Base-by-base conservation (phyloP, 2,797 vertebrate genomes). In the Takifugu rubripes region DNA sequence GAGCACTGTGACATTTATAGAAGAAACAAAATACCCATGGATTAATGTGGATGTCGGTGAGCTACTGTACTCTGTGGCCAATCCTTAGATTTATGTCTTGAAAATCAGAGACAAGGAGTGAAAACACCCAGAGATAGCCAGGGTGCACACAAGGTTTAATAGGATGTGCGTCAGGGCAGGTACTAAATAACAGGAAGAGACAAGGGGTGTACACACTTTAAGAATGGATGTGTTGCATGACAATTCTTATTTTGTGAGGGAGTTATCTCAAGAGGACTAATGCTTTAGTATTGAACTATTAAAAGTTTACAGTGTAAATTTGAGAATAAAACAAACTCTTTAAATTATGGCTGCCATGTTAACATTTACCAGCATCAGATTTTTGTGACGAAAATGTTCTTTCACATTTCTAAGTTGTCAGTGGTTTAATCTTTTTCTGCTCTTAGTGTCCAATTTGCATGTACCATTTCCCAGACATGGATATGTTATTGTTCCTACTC, bases 151-250 rank as follows among this genome's bases (percentile, higher is more conserved):
- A 81, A 72, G 80, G 88, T 90, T 83, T 88, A 87, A 82, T 84
- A 89, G 89, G 91, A 91, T 86, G 86, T 91, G 84, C 88, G 88
- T 91, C 90, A 89, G 86, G 87, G 73, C 87, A 91, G 91, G 89
- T 92, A 90, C 86, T 87, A 90, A 91, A 92, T 90, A 92, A 92
- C 91, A 92, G 91, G 91, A 93, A 91, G 84, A 81, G 85, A 82
- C 81, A 47, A 77, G 81, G 87, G 81, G 79, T 89, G 90, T 90
- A 87, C 85, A 82, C 77, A 82, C 85, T 90, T 81, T 87, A 85
- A 84, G 75, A 79, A 82, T 47, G 86, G 87, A 87, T 84, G 89
- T 84, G 86, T 88, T 87, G 84, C 64, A 83, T 74, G 73, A 83
- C 77, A 80, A 55, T 75, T 70, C 51, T 59, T 69, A 61, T 82